Evolutionary conservation across 2,888 invertebrate species (phyloP).

Genomic region (Unio delphinus): DNA sequence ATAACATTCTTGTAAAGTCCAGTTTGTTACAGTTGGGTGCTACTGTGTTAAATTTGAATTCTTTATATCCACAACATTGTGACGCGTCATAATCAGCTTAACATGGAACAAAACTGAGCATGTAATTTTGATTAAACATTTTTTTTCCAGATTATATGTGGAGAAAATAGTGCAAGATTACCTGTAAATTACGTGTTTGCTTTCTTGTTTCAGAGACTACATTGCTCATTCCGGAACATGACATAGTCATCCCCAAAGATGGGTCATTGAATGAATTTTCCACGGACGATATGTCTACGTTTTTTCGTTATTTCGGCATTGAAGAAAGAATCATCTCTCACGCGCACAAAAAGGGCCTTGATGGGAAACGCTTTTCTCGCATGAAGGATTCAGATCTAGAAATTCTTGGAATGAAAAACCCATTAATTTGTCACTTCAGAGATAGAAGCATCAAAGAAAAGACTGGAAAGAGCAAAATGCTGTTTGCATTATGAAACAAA

Average conservation of each 20-base stretch:
- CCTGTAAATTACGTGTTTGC: background rate
- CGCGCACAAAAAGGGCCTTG: constrained; percentile 55
- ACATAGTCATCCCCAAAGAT: constrained; percentile 61
- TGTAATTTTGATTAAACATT: too few relatives aligned
- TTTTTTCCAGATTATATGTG: background rate
- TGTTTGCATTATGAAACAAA: constrained; percentile 42
- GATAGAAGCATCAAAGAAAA: constrained; percentile 42
- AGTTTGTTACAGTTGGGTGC: too few relatives aligned
- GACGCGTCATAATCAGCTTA: too few relatives aligned
- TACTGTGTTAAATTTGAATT: too few relatives aligned
- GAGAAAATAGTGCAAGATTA: background rate
- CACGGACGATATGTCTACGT: constrained; percentile 61
- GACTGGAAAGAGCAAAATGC: constrained; percentile 35
- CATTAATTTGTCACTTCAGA: constrained; percentile 51
- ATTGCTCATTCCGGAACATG: constrained; percentile 56
- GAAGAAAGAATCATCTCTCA: constrained; percentile 57
- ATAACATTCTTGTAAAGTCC: too few relatives aligned
- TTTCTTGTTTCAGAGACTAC: constrained; percentile 36
- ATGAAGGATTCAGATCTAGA: constrained; percentile 64
- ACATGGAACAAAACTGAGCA: too few relatives aligned
- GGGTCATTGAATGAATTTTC: constrained; percentile 62
- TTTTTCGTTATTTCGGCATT: constrained; percentile 58
- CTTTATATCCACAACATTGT: too few relatives aligned
- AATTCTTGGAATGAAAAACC: constrained; percentile 58
- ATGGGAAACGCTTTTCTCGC: constrained; percentile 64